phyloP scores from a whole-genome alignment of 2,888 invertebrate species.

The Achlya flavicornis region DNA sequence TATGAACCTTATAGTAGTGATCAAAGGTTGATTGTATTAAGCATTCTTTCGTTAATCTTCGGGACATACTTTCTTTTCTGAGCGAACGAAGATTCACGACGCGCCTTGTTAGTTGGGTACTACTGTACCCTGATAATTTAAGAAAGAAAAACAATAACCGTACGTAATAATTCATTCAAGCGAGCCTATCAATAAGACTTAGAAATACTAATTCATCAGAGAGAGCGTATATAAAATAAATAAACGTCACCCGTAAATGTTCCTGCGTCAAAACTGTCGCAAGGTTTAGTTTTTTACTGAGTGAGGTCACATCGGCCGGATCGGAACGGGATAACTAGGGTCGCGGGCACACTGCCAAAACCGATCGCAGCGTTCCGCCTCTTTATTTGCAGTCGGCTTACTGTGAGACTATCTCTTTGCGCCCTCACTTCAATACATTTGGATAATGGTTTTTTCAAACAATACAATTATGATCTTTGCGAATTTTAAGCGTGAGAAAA shows the following conservation, averaged over 20 bases:
- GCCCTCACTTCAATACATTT: constrained; percentile 50
- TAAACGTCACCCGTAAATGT: constrained; percentile 41
- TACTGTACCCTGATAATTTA: no score
- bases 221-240: constrained; percentile 9
- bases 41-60: no score
- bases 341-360: constrained; percentile 65
- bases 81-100: no score
- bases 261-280: constrained; percentile 42
- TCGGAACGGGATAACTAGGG: constrained; percentile 46
- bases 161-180: no score
- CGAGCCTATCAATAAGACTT: not conserved
- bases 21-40: no score
- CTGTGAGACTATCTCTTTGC: constrained; percentile 55
- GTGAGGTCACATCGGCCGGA: constrained; percentile 42
- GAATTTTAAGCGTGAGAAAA: constrained; percentile 3
- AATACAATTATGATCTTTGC: constrained; percentile 10
- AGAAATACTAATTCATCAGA: not conserved
- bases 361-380: constrained; percentile 53
- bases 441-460: constrained; percentile 32
- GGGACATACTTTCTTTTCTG: no score
- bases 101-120: no score
- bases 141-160: no score
- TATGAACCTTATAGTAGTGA: no score
- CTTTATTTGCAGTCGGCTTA: constrained; percentile 67
- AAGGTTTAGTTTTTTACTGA: constrained; percentile 51